Evolutionary conservation across 2,888 invertebrate genomes (phyloP).

Genomic region (Apantesis nais): DNA sequence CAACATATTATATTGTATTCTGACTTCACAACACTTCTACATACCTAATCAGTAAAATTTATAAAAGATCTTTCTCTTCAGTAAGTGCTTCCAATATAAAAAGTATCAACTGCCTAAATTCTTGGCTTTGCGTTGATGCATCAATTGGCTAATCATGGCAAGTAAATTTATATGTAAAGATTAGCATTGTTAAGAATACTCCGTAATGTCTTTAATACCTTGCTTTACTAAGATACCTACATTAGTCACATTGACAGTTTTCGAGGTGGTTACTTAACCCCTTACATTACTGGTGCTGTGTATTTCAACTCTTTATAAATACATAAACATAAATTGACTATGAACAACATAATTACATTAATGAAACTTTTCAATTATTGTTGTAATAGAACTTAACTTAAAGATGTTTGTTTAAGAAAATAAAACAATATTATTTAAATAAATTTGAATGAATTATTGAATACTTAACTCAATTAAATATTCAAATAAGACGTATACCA

Average conservation of each 20-base stretch:
- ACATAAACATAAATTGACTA: conserved; percentile 11
- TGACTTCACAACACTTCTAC: too few species aligned
- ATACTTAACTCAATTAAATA: conserved; percentile 25
- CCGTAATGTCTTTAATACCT: background rate
- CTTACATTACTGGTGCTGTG: background rate
- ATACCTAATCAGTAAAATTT: too few species aligned
- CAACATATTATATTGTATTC: too few species aligned
- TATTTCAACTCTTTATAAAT: background rate
- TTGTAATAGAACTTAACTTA: background rate
- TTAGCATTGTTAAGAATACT: background rate
- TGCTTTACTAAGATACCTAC: background rate
- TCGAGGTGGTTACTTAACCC: background rate
- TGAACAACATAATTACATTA: conserved; percentile 5
- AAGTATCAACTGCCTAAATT: too few species aligned
- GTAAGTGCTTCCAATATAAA: too few species aligned
- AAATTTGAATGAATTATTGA: conserved; percentile 15
- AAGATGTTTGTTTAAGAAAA: conserved; percentile 2
- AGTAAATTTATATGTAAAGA: too few species aligned
- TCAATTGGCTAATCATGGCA: too few species aligned
- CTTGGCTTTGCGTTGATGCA: too few species aligned
- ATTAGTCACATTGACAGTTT: background rate
- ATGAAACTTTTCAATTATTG: conserved; percentile 1
- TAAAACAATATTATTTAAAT: conserved; percentile 13
- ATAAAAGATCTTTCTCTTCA: too few species aligned
- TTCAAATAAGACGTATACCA: conserved; percentile 32